Evolutionary conservation across 2,113 vertebrate genomes (phyloP).

Genomic region (Xenopus tropicalis): UCB_Xtro_10.0 CM004443.2:46250501-46251000

Average conservation of each 20-base stretch:
- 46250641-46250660: not conserved
- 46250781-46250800: constrained; percentile 27
- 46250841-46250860: not conserved
- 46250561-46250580: too few species aligned
- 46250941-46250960: too few species aligned
- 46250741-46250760: not conserved
- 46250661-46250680: constrained; percentile 11
- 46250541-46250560: too few species aligned
- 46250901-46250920: too few species aligned
- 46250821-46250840: not conserved
- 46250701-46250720: constrained; percentile 21
- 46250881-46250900: too few species aligned
- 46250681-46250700: constrained; percentile 16
- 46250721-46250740: constrained; percentile 26
- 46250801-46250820: constrained; percentile 5
- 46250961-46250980: too few species aligned
- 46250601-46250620: not conserved
- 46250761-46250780: constrained; percentile 23
- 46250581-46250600: too few species aligned
- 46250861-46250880: too few species aligned
- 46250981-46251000: too few species aligned
- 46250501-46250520: too few species aligned
- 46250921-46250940: too few species aligned
- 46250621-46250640: not conserved
- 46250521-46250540: too few species aligned